Conservation (phyloP, 2,113 vertebrate species). For the Dromas ardeola region DNA sequence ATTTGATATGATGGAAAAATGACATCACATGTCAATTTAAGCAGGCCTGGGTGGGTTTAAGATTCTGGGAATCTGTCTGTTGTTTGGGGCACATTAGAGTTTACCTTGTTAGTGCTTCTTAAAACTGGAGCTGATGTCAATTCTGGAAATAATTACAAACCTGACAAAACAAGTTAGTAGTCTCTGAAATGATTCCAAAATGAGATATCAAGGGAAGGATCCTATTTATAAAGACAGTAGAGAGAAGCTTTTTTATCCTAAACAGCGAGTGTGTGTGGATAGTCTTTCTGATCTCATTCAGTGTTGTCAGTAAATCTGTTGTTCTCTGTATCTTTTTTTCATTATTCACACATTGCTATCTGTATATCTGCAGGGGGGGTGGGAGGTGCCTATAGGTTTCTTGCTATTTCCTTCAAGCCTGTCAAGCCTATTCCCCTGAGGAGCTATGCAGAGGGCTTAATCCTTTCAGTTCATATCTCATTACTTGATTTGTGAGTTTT, state of each 20-base stretch:
- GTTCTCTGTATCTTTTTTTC: background rate
- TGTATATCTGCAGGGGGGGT: background rate
- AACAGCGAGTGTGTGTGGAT: background rate
- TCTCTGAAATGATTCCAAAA: background rate
- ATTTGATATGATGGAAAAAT: background rate
- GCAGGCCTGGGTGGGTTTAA: background rate
- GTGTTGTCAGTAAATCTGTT: background rate
- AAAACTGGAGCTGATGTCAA: background rate
- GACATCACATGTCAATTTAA: background rate
- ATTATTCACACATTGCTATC: background rate
- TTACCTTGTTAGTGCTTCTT: slow-evolving; percentile 1
- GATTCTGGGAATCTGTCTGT: background rate
- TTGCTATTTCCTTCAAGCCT: background rate
- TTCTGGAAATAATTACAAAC: slow-evolving; percentile 28
- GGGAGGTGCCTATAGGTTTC: background rate
- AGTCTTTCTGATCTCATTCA: background rate
- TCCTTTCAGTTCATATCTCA: background rate
- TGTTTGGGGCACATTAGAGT: background rate
- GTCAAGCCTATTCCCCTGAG: background rate
- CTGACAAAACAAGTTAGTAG: background rate
- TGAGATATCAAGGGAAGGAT: background rate
- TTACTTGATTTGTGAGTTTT: background rate
- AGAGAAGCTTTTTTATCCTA: background rate
- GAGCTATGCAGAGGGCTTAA: background rate
- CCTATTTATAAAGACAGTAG: background rate